phyloP scores from a whole-genome alignment of 2,113 vertebrate species.

The Laticauda colubrina region DNA sequence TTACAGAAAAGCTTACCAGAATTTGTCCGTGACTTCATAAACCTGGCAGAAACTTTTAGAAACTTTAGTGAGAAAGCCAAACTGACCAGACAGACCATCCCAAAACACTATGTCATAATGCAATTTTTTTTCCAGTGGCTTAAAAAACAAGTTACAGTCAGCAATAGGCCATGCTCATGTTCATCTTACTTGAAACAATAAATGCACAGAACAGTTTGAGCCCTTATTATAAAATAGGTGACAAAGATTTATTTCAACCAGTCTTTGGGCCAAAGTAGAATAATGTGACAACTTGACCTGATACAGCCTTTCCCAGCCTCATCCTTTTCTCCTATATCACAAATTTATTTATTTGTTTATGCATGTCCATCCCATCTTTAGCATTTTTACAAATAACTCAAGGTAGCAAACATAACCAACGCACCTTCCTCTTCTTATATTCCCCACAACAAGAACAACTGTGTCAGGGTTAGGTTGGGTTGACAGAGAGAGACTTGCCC shows the following conservation, averaged over 20 bases:
- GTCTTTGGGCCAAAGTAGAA: background rate
- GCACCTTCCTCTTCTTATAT: no score
- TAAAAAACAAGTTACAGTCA: background rate
- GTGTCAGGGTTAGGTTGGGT: no score
- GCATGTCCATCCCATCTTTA: no score
- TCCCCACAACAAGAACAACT: no score
- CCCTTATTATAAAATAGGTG: background rate
- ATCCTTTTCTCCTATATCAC: background rate
- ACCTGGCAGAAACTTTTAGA: background rate
- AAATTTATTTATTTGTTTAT: background rate
- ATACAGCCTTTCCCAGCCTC: background rate
- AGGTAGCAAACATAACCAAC: no score
- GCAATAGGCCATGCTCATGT: background rate
- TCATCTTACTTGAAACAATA: background rate
- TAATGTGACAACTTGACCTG: background rate
- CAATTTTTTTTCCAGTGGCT: background rate
- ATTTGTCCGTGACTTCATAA: background rate
- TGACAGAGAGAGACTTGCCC: no score
- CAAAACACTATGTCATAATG: background rate
- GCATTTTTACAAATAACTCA: no score
- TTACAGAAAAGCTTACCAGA: background rate
- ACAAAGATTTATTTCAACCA: background rate
- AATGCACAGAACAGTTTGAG: background rate
- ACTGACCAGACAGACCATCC: background rate
- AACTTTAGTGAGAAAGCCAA: background rate